Conservation (phyloP, 2,888 invertebrate species). For the Meiosimyza decipiens region DNA sequence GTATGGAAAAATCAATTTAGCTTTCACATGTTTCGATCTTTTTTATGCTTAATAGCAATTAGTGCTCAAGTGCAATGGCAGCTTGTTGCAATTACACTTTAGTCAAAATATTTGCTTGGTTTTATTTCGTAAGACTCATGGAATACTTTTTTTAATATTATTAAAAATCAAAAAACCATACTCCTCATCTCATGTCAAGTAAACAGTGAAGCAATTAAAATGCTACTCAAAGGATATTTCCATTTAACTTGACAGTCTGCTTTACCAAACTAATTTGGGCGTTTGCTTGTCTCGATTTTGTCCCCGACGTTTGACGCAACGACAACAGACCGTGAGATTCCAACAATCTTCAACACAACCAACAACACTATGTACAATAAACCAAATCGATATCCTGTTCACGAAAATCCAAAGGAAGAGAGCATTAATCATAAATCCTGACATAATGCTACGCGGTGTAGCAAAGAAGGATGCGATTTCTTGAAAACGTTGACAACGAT, state of each 20-base stretch:
- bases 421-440: conserved; percentile 56
- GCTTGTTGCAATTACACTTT: too few relatives aligned
- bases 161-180: too few relatives aligned
- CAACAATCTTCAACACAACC: background rate
- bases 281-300: conserved; percentile 53
- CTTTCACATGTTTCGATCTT: too few relatives aligned
- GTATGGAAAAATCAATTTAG: conserved; percentile 28
- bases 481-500: conserved; percentile 39
- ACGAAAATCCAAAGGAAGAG: conserved; percentile 36
- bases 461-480: background rate
- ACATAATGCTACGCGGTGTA: conserved; percentile 5
- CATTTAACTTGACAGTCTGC: conserved; percentile 47
- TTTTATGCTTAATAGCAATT: too few relatives aligned
- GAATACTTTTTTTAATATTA: too few relatives aligned
- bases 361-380: conserved; percentile 37
- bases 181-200: too few relatives aligned
- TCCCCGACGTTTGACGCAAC: conserved; percentile 57
- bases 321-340: background rate
- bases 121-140: too few relatives aligned
- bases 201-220: conserved; percentile 56
- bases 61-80: too few relatives aligned
- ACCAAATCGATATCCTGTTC: conserved; percentile 38
- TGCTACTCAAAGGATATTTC: conserved; percentile 59
- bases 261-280: conserved; percentile 13
- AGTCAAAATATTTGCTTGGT: too few relatives aligned